Base-by-base conservation (phyloP, 2,113 vertebrate genomes). In the Oplegnathus fasciatus region DNA sequence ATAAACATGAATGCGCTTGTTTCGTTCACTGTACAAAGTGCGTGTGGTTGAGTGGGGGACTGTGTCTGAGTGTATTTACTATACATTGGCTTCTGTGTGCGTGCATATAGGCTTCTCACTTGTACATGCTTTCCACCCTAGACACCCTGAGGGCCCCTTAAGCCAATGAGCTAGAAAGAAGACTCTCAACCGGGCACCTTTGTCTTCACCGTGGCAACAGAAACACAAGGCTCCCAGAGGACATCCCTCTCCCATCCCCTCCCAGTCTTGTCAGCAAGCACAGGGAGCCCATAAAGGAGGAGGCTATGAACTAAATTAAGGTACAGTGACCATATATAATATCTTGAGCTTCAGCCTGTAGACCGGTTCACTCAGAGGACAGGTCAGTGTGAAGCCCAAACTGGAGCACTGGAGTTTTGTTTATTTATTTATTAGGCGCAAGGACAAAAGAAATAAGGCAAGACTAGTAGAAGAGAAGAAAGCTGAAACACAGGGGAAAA, bases 151-250 rank as follows among this genome's bases (percentile, higher is more conserved):
- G 85, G 85, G 52, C 65, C 66, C 58, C 70, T 82, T 79, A 75
- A 89, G 22, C 78, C 77, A 88, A 82, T 91, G 86, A 78, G 72
- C 54, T 78, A 60, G 40, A 82, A 81, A 80, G 73, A 79, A 52
- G 58, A 57, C 71, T 72, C 75, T 54, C 14, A 24, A 75, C 77
- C 9, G 11, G 55, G 73, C 58, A 84, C 80, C 61, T 87, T 64
- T 46, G 52, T 88, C 75, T 76, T 89, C 37, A 67, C 66, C 14
- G 82, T 75, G 54, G 60, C 50, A 79, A 86, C 75, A 42, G 71
- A 60, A 57, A 85, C 48, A 80, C 20, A n/a, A 30, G 44, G 22
- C 18, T 80, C 84, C 76, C 40, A 54, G 60, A 67, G 76, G 75
- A 73, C n/a, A 42, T 65, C 50, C 70, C 55, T 66, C 55, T 57